These are phyloP conservation scores for Simalia tracyae DNA, from an alignment of 2,797 vertebrate genomes.

Conservation along the genomic window DNA sequence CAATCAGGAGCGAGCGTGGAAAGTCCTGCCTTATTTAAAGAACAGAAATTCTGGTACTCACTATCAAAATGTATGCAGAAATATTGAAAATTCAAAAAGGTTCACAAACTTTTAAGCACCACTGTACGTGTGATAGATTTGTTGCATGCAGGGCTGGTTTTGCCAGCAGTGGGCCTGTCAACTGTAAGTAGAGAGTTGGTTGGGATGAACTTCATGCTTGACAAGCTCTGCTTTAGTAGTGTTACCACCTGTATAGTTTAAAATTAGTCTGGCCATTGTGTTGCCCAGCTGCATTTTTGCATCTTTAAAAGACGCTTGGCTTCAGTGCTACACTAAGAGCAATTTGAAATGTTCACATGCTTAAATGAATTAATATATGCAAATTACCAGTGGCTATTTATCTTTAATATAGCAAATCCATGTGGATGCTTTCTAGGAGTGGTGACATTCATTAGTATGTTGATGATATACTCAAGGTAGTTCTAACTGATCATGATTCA, in stretches of 20 bases:
- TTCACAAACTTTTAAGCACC: not conserved
- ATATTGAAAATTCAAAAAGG: not conserved
- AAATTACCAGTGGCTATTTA: slow-evolving; percentile 12
- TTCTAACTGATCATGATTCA: slow-evolving; percentile 17
- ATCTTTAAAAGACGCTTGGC: not conserved
- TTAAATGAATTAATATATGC: slow-evolving; percentile 32
- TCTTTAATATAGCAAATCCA: not conserved
- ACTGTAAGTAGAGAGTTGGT: not conserved
- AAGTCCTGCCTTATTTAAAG: not conserved
- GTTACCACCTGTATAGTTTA: not conserved
- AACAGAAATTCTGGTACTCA: not conserved
- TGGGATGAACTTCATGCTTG: slow-evolving; percentile 8
- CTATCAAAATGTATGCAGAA: not conserved
- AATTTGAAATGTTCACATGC: slow-evolving; percentile 37
- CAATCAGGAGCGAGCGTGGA: not conserved
- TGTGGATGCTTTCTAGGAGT: not conserved
- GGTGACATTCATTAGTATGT: slow-evolving; percentile 6
- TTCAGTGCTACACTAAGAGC: slow-evolving; percentile 16
- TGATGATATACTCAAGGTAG: not conserved
- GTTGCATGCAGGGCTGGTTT: not conserved
- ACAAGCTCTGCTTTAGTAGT: not conserved
- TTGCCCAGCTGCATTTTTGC: not conserved
- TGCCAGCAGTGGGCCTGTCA: not conserved
- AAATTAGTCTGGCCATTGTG: not conserved
- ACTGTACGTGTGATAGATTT: not conserved